Conservation (phyloP, 2,797 vertebrate genomes). For the Prionace glauca region DNA sequence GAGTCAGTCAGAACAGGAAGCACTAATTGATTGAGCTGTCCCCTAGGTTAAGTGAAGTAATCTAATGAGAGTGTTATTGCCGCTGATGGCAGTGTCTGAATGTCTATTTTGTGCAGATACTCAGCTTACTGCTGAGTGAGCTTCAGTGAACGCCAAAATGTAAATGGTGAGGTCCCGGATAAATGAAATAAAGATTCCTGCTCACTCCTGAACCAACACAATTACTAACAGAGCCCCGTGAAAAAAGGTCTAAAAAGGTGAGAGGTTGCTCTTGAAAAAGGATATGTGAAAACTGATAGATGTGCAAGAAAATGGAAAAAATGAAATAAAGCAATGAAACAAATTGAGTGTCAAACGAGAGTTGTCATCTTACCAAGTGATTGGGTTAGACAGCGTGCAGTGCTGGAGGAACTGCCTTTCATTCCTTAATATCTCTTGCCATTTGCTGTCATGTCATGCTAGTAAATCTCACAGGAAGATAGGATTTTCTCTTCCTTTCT, state of each 20-base stretch:
- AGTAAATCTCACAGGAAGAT: neutral
- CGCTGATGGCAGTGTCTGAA: neutral
- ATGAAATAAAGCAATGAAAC: neutral
- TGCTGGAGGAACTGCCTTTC: neutral
- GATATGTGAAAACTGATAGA: neutral
- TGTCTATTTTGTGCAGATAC: neutral
- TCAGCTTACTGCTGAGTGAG: neutral
- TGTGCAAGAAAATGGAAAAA: neutral
- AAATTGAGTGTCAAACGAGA: neutral
- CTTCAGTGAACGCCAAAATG: neutral
- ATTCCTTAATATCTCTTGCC: neutral
- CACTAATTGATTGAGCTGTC: neutral
- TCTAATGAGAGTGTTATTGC: neutral
- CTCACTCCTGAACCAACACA: neutral
- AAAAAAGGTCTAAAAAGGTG: neutral
- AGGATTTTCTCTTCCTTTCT: neutral
- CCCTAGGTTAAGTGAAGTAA: neutral
- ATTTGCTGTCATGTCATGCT: neutral
- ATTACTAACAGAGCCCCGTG: neutral
- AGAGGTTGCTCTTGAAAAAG: neutral
- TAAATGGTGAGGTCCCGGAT: neutral
- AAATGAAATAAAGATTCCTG: neutral
- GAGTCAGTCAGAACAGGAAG: neutral
- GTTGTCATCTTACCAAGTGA: neutral
- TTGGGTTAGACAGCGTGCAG: neutral